Conservation (phyloP, 53 echinoderm and acorn worm genomes). For the Actinopyga echinites region DNA sequence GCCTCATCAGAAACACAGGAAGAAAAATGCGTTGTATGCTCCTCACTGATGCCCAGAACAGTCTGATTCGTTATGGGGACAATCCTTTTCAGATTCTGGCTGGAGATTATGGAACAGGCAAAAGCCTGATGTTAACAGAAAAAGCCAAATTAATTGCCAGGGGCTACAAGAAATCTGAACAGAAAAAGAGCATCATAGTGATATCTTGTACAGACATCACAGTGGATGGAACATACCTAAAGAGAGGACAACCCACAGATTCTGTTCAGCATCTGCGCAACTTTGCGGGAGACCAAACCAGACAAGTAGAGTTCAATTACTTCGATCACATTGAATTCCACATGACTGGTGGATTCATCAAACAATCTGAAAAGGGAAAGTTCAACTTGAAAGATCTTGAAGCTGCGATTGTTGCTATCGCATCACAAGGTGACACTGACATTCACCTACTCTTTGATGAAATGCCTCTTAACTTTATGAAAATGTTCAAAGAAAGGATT, state of each 20-base stretch:
- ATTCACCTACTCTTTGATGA: conserved; percentile 1
- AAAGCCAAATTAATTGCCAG: background rate
- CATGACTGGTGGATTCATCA: background rate
- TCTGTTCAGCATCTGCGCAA: background rate
- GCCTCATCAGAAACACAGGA: background rate
- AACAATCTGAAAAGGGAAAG: background rate
- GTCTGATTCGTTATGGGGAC: background rate
- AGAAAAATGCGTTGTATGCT: background rate
- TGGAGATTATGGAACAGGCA: conserved; percentile 22
- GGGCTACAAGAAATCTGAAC: background rate
- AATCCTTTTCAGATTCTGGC: conserved; percentile 3
- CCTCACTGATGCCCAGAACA: background rate
- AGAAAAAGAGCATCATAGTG: background rate
- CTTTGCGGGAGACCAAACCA: background rate
- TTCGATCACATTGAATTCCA: conserved; percentile 21
- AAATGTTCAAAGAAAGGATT: background rate
- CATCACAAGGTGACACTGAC: background rate
- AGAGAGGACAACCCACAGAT: background rate
- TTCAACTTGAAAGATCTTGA: background rate
- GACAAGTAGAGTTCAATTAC: background rate
- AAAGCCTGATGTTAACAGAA: conserved; percentile 17
- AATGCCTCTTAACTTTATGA: conserved; percentile 4
- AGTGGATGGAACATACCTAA: background rate
- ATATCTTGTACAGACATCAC: conserved; percentile 31
- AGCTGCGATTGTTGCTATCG: background rate